These are phyloP conservation scores for Sinelater perroti DNA, from an alignment of 2,888 invertebrate genomes.

Conservation along the genomic window DNA sequence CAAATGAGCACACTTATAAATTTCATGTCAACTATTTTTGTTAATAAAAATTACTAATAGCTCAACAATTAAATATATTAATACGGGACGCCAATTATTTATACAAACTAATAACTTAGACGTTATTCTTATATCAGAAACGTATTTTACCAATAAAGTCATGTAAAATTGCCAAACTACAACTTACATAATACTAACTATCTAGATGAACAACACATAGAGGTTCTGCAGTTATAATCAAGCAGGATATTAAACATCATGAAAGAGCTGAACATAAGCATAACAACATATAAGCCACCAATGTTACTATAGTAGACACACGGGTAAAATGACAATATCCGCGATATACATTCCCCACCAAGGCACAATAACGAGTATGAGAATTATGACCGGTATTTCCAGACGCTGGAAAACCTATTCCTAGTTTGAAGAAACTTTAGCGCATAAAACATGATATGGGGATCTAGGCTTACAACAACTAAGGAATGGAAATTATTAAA, in stretches of 20 bases:
- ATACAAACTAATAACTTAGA: no score
- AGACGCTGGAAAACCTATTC: neutral
- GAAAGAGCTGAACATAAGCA: no score
- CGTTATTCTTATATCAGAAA: no score
- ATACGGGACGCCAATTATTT: neutral
- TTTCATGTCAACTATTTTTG: neutral
- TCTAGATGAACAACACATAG: neutral
- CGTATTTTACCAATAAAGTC: neutral
- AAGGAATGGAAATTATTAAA: no score
- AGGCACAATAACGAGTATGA: neutral
- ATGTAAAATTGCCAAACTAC: no score
- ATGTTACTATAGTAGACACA: neutral
- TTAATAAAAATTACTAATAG: neutral
- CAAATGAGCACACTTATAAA: no score
- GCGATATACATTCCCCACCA: neutral
- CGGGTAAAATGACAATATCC: neutral
- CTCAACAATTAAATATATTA: neutral
- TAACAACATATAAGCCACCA: no score
- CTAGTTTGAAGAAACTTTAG: no score
- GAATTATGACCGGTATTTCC: neutral
- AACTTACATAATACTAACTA: no score
- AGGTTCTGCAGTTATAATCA: no score
- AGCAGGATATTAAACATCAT: neutral
- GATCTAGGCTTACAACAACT: no score
- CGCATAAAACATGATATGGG: no score